Percentiles rank a stretch among this genome's conserved stretches.
Evolutionary conservation across 2,113 vertebrate species (phyloP).

Genomic region (Pedetes capensis): DNA sequence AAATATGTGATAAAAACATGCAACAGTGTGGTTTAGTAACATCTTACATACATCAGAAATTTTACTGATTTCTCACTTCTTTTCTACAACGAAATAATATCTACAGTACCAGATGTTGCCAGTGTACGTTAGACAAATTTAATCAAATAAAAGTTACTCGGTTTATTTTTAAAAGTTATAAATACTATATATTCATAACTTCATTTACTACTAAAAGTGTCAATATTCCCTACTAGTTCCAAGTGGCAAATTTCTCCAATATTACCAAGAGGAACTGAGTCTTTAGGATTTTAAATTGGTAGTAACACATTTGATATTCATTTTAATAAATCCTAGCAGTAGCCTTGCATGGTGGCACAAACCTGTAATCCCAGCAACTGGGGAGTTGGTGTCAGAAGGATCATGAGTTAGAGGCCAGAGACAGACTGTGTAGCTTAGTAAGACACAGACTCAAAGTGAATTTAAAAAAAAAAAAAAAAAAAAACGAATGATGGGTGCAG

Average conservation of each 20-base stretch:
- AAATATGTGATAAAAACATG: neutral
- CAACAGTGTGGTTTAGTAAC: neutral
- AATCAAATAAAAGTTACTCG: neutral
- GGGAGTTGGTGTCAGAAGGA: no score
- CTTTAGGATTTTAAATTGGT: neutral
- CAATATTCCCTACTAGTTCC: neutral
- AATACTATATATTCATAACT: neutral
- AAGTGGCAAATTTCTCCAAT: neutral
- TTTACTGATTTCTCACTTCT: neutral
- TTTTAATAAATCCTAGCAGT: no score
- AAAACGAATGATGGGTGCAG: no score
- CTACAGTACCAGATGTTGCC: neutral
- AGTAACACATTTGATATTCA: neutral
- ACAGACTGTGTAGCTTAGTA: no score
- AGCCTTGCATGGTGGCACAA: no score
- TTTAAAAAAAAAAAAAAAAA: no score
- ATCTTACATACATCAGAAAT: neutral
- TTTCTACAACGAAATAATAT: neutral
- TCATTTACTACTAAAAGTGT: neutral
- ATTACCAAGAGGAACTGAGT: neutral
- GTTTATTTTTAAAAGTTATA: neutral
- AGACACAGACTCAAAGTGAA: no score
- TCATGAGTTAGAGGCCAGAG: no score
- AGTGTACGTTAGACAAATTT: neutral
- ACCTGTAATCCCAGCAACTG: no score